Evolutionary conservation across 2,888 invertebrate genomes (phyloP), one percentile per base, ranked within the genome.

Genomic region (Conomelus anceps): DNA sequence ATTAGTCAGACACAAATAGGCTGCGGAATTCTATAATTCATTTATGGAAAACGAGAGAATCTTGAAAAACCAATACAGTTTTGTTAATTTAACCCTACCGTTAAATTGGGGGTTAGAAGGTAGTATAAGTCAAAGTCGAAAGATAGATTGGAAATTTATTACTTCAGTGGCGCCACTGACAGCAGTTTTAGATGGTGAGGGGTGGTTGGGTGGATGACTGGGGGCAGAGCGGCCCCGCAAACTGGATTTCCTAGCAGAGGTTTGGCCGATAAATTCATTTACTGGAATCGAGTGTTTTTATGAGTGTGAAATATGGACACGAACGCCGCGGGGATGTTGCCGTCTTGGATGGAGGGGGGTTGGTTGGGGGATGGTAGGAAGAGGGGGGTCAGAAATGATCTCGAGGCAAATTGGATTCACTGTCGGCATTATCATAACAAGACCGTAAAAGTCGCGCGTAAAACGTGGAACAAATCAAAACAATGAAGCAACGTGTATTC

Each of bases 381-480:
- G 7, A 13, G 63, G 63, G n/a, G n/a, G n/a, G 11, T 63, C 63
- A 63, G 63, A 63, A 63, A 86, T 26, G 86, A 86, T 86, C 86
- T 86, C 29, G n/a, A 3, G 24, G 88, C 84, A 88, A 88, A 88
- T 88, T 88, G 88, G 88, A 88, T 22, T 85, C 88, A 85, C 88
- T 88, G 88, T 85, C 88, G 84, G 23, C 88, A 88, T 88, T 88
- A 88, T 85, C 88, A 88, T 88, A 88, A 88, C 88, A 84, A 63
- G 63, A 88, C 23, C 23, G 88, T 86, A 86, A 86, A 86, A 24
- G 86, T 86, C 86, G 86, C 26, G 86, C 24, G 29, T 86, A 86
- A 86, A 86, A 86, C 86, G 86, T 86, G 29, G 86, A 86, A 86
- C 86, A 86, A 86, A 86, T 86, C 86, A 86, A 86, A 86, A 86